Base-by-base conservation (phyloP, 2,797 vertebrate genomes). In the Sebastolobus altivelis region DNA sequence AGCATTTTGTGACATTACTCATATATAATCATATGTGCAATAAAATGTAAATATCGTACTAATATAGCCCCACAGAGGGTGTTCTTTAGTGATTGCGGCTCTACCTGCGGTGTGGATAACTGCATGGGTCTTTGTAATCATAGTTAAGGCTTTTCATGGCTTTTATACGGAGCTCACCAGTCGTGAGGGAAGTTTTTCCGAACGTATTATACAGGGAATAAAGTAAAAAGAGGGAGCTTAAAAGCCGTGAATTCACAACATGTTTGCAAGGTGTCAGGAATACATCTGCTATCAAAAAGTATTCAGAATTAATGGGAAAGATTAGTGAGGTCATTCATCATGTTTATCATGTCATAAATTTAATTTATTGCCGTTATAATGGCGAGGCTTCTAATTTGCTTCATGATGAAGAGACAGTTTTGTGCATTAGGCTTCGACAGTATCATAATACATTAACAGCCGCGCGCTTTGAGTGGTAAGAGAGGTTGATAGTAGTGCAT, bases 301-400 rank as follows among this genome's bases (percentile, higher is more conserved):
- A 60, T 14, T 60, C 12, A 14, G 52, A 81, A 70, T 31, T 16
- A 72, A 82, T 71, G 29, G 66, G 56, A 43, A 25, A 37, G 65
- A 73, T 75, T 22, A 77, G 65, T 0, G 22, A 73, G 72, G 74
- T 43, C 38, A 12, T 83, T 52, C 61, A 59, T 74, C 54, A 43
- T 60, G 27, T 73, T 81, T 61, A 35, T 60, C 40, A 71, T 67
- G 75, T 74, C 84, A 72, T 81, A 52, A 70, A 83, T 78, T 20
- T 58, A 70, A 79, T 22, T 22, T 58, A 78, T 71, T 82, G 58
- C 58, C 55, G 35, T 59, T 31, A 1, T 79, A 85, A 86, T 63
- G 31, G 66, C 14, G 20, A 52, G 16, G 43, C 58, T 38, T 77
- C 61, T 76, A 43, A 84, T 78, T 86, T 72, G 69, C 70, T 79